Evolutionary conservation across 2,113 vertebrate genomes (phyloP).

Genomic region (Campylomormyrus numenius): DNA sequence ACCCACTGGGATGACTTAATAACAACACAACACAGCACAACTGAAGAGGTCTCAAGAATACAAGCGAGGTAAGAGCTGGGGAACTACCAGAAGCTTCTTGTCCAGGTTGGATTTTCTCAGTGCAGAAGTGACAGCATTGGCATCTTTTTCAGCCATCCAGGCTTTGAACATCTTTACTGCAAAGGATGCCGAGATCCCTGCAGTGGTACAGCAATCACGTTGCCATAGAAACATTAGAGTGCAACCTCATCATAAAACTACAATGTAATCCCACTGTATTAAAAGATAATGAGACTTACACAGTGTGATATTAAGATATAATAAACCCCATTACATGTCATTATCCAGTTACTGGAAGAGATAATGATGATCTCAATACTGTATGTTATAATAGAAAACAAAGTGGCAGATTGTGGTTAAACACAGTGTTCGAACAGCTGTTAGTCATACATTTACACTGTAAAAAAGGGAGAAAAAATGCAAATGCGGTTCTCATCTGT

Average conservation of each 20-base stretch:
- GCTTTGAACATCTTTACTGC: conserved; percentile 90
- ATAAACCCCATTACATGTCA: not conserved
- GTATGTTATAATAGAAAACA: not conserved
- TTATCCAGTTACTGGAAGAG: not conserved
- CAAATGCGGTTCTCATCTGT: not conserved
- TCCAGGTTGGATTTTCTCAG: conserved; percentile 85
- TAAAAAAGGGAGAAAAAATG: not conserved
- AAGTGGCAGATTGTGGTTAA: no score
- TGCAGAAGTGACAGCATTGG: conserved; percentile 80
- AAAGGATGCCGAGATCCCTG: conserved; percentile 83
- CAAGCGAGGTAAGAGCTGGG: not conserved
- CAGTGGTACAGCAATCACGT: not conserved
- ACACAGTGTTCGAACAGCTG: not conserved
- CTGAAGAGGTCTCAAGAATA: not conserved
- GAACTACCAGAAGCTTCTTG: conserved; percentile 75
- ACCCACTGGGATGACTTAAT: not conserved
- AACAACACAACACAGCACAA: not conserved
- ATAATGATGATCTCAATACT: not conserved
- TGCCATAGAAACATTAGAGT: not conserved
- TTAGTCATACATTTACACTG: not conserved
- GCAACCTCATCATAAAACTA: not conserved
- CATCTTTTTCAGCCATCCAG: conserved; percentile 88
- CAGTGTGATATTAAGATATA: not conserved
- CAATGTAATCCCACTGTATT: not conserved
- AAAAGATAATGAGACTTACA: not conserved